Percentiles rank a stretch among this genome's conserved stretches.
phyloP scores from a whole-genome alignment of 2,797 vertebrate species.

The Melanotaenia boesemani region DNA sequence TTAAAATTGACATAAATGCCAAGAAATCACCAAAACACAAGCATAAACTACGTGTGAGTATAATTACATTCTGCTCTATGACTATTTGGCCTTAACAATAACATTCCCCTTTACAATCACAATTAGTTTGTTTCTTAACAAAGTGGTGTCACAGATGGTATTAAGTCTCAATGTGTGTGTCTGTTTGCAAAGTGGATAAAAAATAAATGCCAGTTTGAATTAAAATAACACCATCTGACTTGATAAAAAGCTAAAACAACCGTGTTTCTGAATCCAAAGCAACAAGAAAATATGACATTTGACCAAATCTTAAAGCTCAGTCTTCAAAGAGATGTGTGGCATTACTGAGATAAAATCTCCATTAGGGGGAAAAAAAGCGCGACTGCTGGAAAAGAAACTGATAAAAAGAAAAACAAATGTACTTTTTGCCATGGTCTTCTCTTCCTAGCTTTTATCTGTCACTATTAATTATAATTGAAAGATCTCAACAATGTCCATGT shows the following conservation, averaged over 20 bases:
- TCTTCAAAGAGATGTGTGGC: not conserved
- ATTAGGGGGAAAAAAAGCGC: not conserved
- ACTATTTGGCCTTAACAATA: no score
- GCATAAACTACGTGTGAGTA: no score
- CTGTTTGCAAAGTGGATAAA: not conserved
- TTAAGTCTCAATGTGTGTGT: not conserved
- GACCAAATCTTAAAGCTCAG: not conserved
- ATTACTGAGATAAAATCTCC: constrained; percentile 7
- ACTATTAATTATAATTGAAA: constrained; percentile 30
- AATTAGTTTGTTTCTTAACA: not conserved
- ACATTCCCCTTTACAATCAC: not conserved
- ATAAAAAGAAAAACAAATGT: constrained; percentile 4
- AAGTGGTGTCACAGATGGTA: not conserved
- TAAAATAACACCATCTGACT: not conserved
- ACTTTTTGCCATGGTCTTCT: constrained; percentile 2
- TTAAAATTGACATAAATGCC: not conserved
- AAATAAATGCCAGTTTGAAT: not conserved
- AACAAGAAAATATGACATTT: not conserved
- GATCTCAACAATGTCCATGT: constrained; percentile 26
- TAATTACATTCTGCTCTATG: no score
- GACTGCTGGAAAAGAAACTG: not conserved
- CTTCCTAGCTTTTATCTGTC: constrained; percentile 19
- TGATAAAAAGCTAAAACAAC: not conserved
- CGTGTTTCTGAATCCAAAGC: not conserved
- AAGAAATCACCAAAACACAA: no score